A percentile compares a stretch with the other conserved stretches of the same genome.
phyloP scores from a whole-genome alignment of 2,113 vertebrate genomes.

The Eulemur rufifrons region DNA sequence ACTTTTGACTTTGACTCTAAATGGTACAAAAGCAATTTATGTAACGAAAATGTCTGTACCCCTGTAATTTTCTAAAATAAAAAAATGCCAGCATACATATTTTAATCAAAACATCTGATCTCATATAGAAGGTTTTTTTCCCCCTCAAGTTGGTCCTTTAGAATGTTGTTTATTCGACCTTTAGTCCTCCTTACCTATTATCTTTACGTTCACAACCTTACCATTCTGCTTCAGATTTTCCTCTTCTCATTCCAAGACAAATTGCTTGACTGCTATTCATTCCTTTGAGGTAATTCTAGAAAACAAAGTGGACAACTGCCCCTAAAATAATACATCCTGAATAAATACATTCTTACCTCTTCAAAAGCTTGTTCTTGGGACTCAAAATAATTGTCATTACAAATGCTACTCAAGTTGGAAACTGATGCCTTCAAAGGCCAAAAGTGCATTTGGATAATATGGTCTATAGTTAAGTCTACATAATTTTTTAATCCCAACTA shows the following conservation, averaged over 20 bases:
- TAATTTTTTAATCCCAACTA: background rate
- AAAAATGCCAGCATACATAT: background rate
- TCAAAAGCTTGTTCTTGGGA: conserved; percentile 10
- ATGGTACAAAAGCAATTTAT: too few species aligned
- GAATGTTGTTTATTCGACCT: background rate
- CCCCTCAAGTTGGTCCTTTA: background rate
- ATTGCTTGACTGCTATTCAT: background rate
- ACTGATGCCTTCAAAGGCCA: background rate
- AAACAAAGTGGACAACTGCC: conserved; percentile 40
- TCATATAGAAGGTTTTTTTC: background rate
- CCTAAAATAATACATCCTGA: conserved; percentile 23
- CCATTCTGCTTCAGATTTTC: background rate
- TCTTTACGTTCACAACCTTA: conserved; percentile 39
- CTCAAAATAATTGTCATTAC: background rate
- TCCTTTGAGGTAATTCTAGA: conserved; percentile 26
- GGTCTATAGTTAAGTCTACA: background rate
- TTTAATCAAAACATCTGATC: conserved; percentile 17
- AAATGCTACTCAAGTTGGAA: conserved; percentile 34
- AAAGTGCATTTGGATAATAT: background rate
- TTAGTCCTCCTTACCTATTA: background rate
- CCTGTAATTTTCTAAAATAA: too few species aligned
- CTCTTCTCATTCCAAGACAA: background rate
- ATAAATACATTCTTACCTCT: conserved; percentile 37
- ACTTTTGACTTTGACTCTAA: too few species aligned
- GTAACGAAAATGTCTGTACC: too few species aligned